Evolutionary conservation across 64 coral and sea anemone genomes (phyloP).

Genomic region (Montipora efflorescens): DNA sequence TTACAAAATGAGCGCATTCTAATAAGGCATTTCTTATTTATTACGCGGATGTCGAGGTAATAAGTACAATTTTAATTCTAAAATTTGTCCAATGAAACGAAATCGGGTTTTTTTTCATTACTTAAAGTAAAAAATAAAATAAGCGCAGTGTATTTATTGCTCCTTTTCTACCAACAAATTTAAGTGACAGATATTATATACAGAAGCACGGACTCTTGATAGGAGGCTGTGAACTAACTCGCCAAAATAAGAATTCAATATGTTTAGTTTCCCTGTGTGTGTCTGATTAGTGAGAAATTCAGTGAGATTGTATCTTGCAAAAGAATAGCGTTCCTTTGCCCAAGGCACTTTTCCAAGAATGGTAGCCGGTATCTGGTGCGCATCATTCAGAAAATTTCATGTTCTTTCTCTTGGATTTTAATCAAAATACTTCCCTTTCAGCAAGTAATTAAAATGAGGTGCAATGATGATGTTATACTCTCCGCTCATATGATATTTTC

Average conservation of each 20-base stretch:
- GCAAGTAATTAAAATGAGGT: background rate
- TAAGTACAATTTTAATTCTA: conserved; percentile 18
- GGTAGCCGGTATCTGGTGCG: too few relatives aligned
- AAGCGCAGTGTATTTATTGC: background rate
- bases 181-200: background rate
- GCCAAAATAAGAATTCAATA: background rate
- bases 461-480: conserved; percentile 5
- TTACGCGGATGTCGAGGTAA: conserved; percentile 37
- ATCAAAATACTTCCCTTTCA: conserved; percentile 13
- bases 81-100: conserved; percentile 18
- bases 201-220: too few relatives aligned
- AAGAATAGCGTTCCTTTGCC: too few relatives aligned
- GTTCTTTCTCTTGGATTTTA: background rate
- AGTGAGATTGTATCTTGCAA: too few relatives aligned
- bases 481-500: background rate
- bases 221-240: background rate
- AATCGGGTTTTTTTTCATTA: conserved; percentile 13
- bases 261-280: too few relatives aligned
- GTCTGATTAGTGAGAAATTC: too few relatives aligned
- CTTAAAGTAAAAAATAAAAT: background rate
- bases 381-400: too few relatives aligned
- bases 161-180: background rate
- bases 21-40: conserved; percentile 45
- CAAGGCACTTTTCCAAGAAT: background rate
- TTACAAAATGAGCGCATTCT: conserved; percentile 37